Conservation (phyloP, 2,888 invertebrate genomes). For the Andrena praecox region DNA sequence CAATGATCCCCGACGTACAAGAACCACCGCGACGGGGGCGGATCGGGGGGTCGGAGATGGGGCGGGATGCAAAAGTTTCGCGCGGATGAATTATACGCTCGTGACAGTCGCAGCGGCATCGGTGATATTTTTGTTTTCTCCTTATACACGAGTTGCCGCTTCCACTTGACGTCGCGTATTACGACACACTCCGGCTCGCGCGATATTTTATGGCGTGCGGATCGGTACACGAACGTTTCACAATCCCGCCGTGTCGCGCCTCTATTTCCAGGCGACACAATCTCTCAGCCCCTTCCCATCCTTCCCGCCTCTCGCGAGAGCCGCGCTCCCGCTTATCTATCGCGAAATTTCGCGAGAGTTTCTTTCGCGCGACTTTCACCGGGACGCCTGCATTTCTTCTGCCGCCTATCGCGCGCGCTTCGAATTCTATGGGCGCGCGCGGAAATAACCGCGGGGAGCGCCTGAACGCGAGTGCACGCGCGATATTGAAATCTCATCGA, state of each 20-base stretch:
- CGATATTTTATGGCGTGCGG: constrained; percentile 57
- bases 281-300: constrained; percentile 19
- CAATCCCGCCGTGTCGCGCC: constrained; percentile 36
- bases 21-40: constrained; percentile 23
- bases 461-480: not conserved
- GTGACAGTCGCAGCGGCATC: constrained; percentile 51
- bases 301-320: not conserved
- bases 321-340: constrained; percentile 52
- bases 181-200: constrained; percentile 58
- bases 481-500: constrained; percentile 26
- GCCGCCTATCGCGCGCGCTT: constrained; percentile 11
- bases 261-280: constrained; percentile 33
- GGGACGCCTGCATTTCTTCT: constrained; percentile 29
- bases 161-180: constrained; percentile 60
- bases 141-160: constrained; percentile 52
- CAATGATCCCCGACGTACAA: constrained; percentile 50
- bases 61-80: constrained; percentile 48
- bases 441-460: constrained; percentile 18
- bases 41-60: not conserved
- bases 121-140: constrained; percentile 53
- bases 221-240: constrained; percentile 47
- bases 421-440: constrained; percentile 39
- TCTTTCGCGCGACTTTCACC: constrained; percentile 57
- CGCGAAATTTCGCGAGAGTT: constrained; percentile 54
- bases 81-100: constrained; percentile 57